These are phyloP conservation scores for Amphiduros pacificus DNA, from an alignment of 2,888 invertebrate species.

Conservation along the genomic window DNA sequence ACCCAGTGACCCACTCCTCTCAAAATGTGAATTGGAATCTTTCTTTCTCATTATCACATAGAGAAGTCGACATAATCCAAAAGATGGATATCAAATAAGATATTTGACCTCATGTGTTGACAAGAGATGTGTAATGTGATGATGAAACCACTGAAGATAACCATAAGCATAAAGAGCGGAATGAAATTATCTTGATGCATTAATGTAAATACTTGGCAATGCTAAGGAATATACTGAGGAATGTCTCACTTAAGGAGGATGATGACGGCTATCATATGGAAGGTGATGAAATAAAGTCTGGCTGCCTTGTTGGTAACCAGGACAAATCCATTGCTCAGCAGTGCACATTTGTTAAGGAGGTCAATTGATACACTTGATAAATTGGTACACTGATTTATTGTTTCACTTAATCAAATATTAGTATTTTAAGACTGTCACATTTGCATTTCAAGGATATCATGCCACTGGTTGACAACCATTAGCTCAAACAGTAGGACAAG, in stretches of 20 bases:
- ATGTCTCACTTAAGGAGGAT: constrained; percentile 60
- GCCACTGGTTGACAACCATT: constrained; percentile 64
- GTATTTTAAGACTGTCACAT: too few species aligned
- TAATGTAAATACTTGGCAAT: neutral
- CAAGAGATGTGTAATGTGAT: neutral
- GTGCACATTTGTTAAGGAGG: constrained; percentile 2
- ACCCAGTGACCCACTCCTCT: too few species aligned
- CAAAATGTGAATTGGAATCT: too few species aligned
- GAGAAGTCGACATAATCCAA: too few species aligned
- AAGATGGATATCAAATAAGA: too few species aligned
- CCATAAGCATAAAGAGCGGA: too few species aligned
- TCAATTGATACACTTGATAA: too few species aligned
- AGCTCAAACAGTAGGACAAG: constrained; percentile 62
- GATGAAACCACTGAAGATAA: neutral
- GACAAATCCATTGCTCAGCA: constrained; percentile 58
- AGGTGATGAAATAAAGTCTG: constrained; percentile 60
- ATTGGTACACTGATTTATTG: too few species aligned
- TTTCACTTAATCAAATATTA: too few species aligned
- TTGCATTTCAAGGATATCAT: constrained; percentile 62
- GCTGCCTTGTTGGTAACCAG: constrained; percentile 56
- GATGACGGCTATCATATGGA: constrained; percentile 60
- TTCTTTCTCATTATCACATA: too few species aligned
- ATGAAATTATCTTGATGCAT: neutral
- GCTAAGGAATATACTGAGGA: neutral
- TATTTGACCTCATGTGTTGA: too few species aligned